Evolutionary conservation across 2,797 vertebrate genomes (phyloP), one percentile per base, ranked within the genome.

Genomic region (Anguilla pacifica): DNA sequence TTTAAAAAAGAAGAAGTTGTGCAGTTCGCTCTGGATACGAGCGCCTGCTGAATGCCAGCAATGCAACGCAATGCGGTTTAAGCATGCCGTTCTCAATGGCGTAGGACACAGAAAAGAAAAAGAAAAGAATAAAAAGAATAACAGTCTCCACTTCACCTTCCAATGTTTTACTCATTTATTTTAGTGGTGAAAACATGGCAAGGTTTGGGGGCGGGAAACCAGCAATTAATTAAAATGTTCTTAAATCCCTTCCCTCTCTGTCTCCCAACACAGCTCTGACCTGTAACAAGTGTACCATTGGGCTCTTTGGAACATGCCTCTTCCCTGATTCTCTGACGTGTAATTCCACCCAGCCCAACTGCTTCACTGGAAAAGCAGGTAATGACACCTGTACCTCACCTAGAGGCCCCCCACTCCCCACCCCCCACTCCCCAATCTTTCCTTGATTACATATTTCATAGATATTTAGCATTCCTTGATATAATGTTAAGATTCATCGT

Each of bases 281-380:
- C 0, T 96, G 95, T 88, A 95, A 95, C 90, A 2, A 83, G 0
- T 96, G 95, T 86, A 0, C 0, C 0, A 64, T 93, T 0, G 84
- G 92, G 2, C 0, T 95, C 0, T 0, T 86, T 0, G 92, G 93
- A 0, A 0, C 9, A 0, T 95, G 95, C 72, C 0, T 94, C 0
- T 84, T 90, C 2, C 0, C 6, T 0, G 0, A 0, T 0, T 0
- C 3, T 0, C 6, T 0, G 1, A 59, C 6, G 17, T 96, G 94
- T 35, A 0, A 17, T 0, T 39, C 13, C 79, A 94, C 89, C 88
- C 61, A 2, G 61, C 91, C 85, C 0, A 10, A 84, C n/a, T 96
- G 95, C 86, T 94, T 1, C 31, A 92, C 90, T 0, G 87, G 49
- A 11, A 81, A 1, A 89, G 28, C 89, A 15, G 2, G 95, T 96